These are phyloP conservation scores for Plagodis dolabraria DNA, from an alignment of 2,888 invertebrate genomes.

Conservation along the genomic window DNA sequence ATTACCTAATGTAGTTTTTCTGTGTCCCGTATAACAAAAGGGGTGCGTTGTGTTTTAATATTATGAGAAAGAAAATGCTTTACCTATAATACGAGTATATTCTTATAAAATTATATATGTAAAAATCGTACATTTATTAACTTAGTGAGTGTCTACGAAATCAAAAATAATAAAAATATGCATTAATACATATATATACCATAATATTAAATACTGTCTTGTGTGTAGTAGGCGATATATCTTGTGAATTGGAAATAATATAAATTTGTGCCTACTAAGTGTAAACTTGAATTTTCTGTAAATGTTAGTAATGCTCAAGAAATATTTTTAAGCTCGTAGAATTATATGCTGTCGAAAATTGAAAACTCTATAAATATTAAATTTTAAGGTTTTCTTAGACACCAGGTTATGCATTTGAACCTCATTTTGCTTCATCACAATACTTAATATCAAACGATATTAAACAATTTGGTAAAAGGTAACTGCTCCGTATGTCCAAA, in stretches of 20 bases:
- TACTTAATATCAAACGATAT: conserved; percentile 28
- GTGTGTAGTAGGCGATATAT: conserved; percentile 72
- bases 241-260: conserved; percentile 51
- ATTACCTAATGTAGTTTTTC: conserved; percentile 65
- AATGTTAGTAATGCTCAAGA: conserved; percentile 80
- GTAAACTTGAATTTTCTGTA: conserved; percentile 63
- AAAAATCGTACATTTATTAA: conserved; percentile 75
- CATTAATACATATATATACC: conserved; percentile 62
- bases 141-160: conserved; percentile 82
- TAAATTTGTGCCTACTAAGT: conserved; percentile 81
- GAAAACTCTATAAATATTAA: conserved; percentile 53
- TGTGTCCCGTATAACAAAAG: conserved; percentile 74
- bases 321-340: conserved; percentile 77
- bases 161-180: conserved; percentile 57
- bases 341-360: conserved; percentile 70
- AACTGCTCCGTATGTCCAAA: too few species aligned
- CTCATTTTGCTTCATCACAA: conserved; percentile 47
- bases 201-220: conserved; percentile 53
- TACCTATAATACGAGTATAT: conserved; percentile 76
- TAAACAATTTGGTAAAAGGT: background rate
- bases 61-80: conserved; percentile 80
- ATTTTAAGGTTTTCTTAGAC: conserved; percentile 62
- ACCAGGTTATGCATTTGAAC: conserved; percentile 74
- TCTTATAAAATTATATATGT: conserved; percentile 83
- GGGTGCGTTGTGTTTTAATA: conserved; percentile 78